A percentile compares a stretch with the other conserved stretches of the same genome.
Conservation (phyloP, 2,888 invertebrate genomes). For the Apoda limacodes region DNA sequence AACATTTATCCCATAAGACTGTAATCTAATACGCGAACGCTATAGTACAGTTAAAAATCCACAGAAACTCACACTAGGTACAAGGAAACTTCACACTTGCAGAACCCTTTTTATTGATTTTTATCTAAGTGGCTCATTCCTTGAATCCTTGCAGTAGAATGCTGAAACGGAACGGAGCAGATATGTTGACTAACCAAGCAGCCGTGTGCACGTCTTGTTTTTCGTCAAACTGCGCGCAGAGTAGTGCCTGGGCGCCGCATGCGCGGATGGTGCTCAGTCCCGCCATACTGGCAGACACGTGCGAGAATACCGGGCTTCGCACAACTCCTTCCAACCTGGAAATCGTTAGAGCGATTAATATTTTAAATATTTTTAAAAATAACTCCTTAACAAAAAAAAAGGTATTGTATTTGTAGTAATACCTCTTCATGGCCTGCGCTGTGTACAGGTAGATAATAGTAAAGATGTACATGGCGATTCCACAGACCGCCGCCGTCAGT, state of each 20-base stretch:
- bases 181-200: conserved; percentile 57
- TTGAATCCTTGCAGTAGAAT: no score
- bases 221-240: conserved; percentile 75
- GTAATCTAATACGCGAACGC: no score
- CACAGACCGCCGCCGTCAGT: conserved; percentile 72
- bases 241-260: conserved; percentile 73
- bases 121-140: background rate
- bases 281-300: conserved; percentile 81
- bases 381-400: no score
- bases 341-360: no score
- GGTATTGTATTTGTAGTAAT: no score
- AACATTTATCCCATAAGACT: no score
- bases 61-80: background rate
- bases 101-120: background rate
- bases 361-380: no score
- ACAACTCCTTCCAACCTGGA: conserved; percentile 65
- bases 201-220: conserved; percentile 75
- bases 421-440: conserved; percentile 79
- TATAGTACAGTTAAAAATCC: no score
- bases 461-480: conserved; percentile 72
- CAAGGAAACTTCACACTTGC: background rate
- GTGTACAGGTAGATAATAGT: conserved; percentile 76
- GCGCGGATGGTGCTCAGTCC: conserved; percentile 85
- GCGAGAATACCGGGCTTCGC: conserved; percentile 86
- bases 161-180: no score